Percentiles rank a stretch among this genome's conserved stretches.
Evolutionary conservation across 2,797 vertebrate species (phyloP).

Genomic region (Anomalospiza imberbis): DNA sequence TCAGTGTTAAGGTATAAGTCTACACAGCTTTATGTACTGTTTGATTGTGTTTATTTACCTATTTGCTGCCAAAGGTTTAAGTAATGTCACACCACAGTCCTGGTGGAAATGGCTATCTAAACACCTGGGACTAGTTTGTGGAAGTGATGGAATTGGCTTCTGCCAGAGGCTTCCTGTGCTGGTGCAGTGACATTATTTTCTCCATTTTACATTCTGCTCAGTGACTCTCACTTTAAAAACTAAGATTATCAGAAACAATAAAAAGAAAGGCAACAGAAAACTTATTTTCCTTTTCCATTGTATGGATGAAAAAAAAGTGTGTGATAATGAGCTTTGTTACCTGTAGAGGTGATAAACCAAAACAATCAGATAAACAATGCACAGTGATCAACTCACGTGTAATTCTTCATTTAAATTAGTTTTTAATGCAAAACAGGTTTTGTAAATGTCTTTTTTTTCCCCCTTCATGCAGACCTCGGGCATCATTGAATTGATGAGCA

Average conservation of each 20-base stretch:
- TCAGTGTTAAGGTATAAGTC: neutral
- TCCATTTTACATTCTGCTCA: conserved; percentile 1
- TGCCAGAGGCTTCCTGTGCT: conserved; percentile 15
- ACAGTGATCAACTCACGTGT: neutral
- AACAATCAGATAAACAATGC: conserved; percentile 5
- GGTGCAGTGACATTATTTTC: neutral
- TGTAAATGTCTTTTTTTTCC: neutral
- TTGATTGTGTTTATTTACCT: conserved; percentile 25
- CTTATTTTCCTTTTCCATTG: neutral
- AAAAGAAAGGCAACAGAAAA: neutral
- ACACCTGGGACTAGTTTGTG: conserved; percentile 20
- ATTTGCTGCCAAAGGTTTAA: conserved; percentile 8
- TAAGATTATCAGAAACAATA: neutral
- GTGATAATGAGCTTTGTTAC: neutral
- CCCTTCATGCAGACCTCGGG: neutral
- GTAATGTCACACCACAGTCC: neutral
- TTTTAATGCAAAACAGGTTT: conserved; percentile 32
- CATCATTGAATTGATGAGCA: neutral
- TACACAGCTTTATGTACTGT: neutral
- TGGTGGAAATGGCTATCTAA: conserved; percentile 17
- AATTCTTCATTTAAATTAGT: conserved; percentile 26
- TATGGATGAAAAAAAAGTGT: neutral
- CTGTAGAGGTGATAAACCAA: conserved; percentile 16
- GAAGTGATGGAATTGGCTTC: conserved; percentile 10
- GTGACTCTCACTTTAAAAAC: neutral